phyloP scores from a whole-genome alignment of 1,140 invertebrate species.

The Berghia stephanieae region DNA sequence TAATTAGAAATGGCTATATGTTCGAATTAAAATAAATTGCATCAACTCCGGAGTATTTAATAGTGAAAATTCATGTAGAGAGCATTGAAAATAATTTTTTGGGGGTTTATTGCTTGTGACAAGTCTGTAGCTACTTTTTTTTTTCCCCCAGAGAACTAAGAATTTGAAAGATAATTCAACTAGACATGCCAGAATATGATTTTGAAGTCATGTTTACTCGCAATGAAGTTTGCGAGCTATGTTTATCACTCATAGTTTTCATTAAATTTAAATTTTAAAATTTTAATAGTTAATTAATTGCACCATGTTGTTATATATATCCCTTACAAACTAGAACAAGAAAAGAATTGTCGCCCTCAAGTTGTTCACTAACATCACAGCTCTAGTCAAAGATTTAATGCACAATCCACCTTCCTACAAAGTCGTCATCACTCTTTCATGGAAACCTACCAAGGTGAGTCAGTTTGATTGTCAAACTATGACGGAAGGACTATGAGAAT shows the following conservation, averaged over 20 bases:
- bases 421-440: slow-evolving; percentile 84
- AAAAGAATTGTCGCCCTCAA: slow-evolving; percentile 86
- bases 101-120: too few species aligned
- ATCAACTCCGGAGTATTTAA: too few species aligned
- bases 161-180: too few species aligned
- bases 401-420: slow-evolving; percentile 93
- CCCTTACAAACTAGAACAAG: slow-evolving; percentile 75
- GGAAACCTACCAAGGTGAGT: slow-evolving; percentile 74
- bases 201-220: too few species aligned
- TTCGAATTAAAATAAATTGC: too few species aligned
- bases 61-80: too few species aligned
- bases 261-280: background rate
- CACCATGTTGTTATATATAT: slow-evolving; percentile 25
- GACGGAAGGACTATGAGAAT: background rate
- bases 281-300: background rate
- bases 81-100: too few species aligned
- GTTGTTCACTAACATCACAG: slow-evolving; percentile 92
- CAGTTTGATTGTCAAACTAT: background rate
- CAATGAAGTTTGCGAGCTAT: background rate
- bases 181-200: too few species aligned
- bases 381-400: slow-evolving; percentile 93
- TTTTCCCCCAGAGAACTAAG: too few species aligned
- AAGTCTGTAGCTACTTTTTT: too few species aligned
- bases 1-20: too few species aligned
- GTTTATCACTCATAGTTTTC: background rate